phyloP scores from a whole-genome alignment of 92 coral and sea anemone species.

The Scolanthus callimorphus region DNA sequence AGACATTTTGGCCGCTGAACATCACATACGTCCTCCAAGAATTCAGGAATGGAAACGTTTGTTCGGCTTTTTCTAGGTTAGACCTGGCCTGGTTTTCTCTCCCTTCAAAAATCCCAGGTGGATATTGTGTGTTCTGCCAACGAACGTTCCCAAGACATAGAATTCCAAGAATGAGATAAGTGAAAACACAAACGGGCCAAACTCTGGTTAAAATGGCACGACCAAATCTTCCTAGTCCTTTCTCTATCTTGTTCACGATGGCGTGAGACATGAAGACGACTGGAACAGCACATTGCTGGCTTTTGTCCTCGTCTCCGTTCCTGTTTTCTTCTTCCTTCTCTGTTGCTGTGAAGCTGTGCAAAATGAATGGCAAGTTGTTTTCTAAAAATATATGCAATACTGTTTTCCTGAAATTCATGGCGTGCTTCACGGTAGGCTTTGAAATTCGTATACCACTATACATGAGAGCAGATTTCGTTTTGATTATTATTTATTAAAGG shows the following conservation, averaged over 20 bases:
- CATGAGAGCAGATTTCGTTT: too few relatives aligned
- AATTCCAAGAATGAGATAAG: not conserved
- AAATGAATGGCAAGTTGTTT: too few relatives aligned
- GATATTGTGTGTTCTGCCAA: not conserved
- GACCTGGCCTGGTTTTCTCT: not conserved
- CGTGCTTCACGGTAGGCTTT: too few relatives aligned
- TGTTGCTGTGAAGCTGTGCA: too few relatives aligned
- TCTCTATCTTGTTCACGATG: not conserved
- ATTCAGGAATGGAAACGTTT: not conserved
- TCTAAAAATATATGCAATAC: too few relatives aligned
- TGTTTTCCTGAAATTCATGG: too few relatives aligned
- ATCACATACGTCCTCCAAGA: not conserved
- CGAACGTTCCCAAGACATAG: not conserved
- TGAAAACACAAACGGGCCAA: not conserved
- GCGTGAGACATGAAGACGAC: not conserved
- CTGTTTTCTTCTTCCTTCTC: not conserved
- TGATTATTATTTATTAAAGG: too few relatives aligned
- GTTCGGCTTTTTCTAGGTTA: not conserved
- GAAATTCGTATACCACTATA: too few relatives aligned
- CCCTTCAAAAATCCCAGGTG: not conserved
- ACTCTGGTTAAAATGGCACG: not conserved
- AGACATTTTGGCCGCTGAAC: not conserved
- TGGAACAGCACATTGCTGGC: not conserved
- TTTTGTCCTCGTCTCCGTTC: not conserved
- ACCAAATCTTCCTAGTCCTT: not conserved